Percentiles rank a stretch among this genome's conserved stretches.
Conservation (phyloP, 2,888 invertebrate species). For the Synanthedon myopaeformis region DNA sequence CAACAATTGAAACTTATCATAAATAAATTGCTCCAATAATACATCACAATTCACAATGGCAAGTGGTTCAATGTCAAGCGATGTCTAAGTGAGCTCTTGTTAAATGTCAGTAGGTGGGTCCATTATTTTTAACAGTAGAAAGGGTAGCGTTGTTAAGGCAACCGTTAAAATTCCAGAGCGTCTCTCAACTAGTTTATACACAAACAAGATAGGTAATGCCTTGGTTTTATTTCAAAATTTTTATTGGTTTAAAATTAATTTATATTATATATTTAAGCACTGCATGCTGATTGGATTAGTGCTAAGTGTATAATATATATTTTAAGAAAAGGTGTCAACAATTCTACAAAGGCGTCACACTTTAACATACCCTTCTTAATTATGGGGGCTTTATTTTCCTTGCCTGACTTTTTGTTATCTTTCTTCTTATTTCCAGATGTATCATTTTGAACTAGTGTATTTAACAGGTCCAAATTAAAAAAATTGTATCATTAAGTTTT, state of each 20-base stretch:
- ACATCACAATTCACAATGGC: constrained; percentile 27
- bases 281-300: no score
- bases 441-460: constrained; percentile 40
- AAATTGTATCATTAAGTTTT: background rate
- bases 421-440: constrained; percentile 44
- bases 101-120: constrained; percentile 51
- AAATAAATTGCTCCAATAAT: constrained; percentile 25
- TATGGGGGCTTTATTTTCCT: constrained; percentile 50
- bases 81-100: constrained; percentile 29
- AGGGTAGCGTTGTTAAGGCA: constrained; percentile 22
- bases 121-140: constrained; percentile 19
- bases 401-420: constrained; percentile 50
- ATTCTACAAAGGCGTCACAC: constrained; percentile 1
- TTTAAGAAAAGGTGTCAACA: constrained; percentile 1
- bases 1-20: constrained; percentile 25
- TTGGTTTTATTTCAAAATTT: no score
- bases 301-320: no score
- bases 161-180: constrained; percentile 24
- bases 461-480: constrained; percentile 1
- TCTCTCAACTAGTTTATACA: constrained; percentile 12
- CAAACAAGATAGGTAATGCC: background rate
- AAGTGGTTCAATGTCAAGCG: constrained; percentile 41
- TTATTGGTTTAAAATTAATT: no score
- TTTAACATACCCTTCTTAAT: constrained; percentile 55
- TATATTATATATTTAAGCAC: no score